These are phyloP conservation scores for Acrossocheilus wenchowensis DNA, from an alignment of 2,797 vertebrate species.

Conservation along the genomic window DNA sequence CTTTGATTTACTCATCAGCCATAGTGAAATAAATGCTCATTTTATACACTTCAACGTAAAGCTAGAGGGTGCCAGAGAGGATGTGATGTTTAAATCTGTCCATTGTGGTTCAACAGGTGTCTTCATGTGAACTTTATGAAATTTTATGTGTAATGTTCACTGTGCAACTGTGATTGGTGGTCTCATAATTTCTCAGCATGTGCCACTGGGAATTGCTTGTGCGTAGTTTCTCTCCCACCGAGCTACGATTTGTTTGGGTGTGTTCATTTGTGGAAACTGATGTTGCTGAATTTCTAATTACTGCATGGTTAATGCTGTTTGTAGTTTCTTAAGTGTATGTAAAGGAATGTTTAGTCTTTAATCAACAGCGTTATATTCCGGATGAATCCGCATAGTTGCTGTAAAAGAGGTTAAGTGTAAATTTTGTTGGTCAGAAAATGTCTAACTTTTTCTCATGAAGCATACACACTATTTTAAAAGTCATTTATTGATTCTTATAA, in stretches of 20 bases:
- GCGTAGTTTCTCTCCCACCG: constrained; percentile 6
- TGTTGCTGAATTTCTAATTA: constrained; percentile 78
- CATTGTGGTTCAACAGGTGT: background rate
- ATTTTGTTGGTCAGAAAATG: constrained; percentile 48
- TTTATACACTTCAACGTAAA: background rate
- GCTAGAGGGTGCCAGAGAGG: background rate
- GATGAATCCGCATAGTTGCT: constrained; percentile 61
- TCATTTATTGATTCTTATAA: background rate
- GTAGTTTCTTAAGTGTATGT: constrained; percentile 74
- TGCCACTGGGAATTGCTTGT: constrained; percentile 13
- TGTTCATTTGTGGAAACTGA: constrained; percentile 71
- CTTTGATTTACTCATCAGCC: background rate
- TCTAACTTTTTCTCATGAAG: constrained; percentile 25
- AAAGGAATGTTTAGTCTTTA: constrained; percentile 72
- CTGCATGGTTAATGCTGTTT: constrained; percentile 68
- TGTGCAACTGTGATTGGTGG: background rate
- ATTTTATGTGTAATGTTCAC: background rate
- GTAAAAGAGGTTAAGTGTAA: constrained; percentile 55
- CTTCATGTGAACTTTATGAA: background rate
- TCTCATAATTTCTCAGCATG: constrained; percentile 22
- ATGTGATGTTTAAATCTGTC: background rate
- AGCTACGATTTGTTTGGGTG: constrained; percentile 70
- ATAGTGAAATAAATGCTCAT: background rate
- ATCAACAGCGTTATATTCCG: constrained; percentile 73
- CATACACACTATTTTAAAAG: background rate